Evolutionary conservation across 1,140 invertebrate species (phyloP).

Genomic region (Oreohelix idahoensis): DNA sequence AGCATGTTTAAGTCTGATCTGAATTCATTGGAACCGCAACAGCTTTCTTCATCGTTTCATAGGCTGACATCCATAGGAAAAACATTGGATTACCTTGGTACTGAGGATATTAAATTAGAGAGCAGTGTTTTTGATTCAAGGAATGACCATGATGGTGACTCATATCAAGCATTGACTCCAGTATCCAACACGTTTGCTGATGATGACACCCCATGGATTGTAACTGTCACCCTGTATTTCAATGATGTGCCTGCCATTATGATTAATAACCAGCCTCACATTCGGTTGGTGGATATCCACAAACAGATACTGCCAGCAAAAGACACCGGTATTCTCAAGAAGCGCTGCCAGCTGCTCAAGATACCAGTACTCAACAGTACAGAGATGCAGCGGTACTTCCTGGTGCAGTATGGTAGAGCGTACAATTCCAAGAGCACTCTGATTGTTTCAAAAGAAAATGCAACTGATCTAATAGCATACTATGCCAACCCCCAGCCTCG

Average conservation of each 20-base stretch:
- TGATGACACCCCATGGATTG: conserved; percentile 65
- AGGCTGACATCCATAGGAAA: conserved; percentile 37
- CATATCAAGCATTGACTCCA: not conserved
- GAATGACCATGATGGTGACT: not conserved
- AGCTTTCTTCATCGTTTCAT: conserved; percentile 11
- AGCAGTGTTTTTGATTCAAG: not conserved
- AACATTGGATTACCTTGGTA: conserved; percentile 33
- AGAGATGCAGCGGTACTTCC: conserved; percentile 72
- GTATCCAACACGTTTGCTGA: conserved; percentile 38
- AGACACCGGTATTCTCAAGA: conserved; percentile 72
- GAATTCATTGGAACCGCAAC: conserved; percentile 17
- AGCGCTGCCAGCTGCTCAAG: conserved; percentile 69
- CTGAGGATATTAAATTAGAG: conserved; percentile 16
- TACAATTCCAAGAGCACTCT: conserved; percentile 71
- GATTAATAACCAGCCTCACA: conserved; percentile 67
- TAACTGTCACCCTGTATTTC: conserved; percentile 71
- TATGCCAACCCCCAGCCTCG: conserved; percentile 67
- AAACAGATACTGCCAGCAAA: conserved; percentile 73
- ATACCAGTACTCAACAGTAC: conserved; percentile 67
- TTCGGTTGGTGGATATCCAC: conserved; percentile 71
- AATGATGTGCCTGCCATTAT: conserved; percentile 71
- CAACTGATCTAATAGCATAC: conserved; percentile 67
- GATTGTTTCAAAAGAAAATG: conserved; percentile 67
- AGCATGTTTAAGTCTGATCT: conserved; percentile 33
- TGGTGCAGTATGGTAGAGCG: conserved; percentile 70